Evolutionary conservation across 1,140 invertebrate species (phyloP).

Genomic region (Zophobas morio): DNA sequence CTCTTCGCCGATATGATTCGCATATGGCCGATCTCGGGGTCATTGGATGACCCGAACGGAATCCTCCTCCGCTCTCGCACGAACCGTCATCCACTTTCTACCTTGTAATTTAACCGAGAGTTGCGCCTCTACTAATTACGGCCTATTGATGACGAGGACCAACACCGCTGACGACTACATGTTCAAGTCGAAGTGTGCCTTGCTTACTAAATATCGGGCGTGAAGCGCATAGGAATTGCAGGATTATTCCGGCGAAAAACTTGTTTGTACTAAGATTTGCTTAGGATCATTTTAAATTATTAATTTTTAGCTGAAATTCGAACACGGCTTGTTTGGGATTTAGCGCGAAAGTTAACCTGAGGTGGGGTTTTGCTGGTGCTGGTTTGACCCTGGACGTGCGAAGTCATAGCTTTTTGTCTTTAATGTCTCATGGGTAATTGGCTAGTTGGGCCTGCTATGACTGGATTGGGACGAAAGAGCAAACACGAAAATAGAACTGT

Average conservation of each 20-base stretch:
- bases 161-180: constrained; percentile 26
- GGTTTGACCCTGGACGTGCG: too few relatives aligned
- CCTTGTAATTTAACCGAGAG: constrained; percentile 45
- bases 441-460: too few relatives aligned
- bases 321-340: neutral
- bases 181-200: constrained; percentile 37
- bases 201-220: constrained; percentile 47
- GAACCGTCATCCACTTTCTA: constrained; percentile 27
- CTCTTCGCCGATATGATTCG: neutral
- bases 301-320: constrained; percentile 40
- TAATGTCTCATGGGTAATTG: too few relatives aligned
- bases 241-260: constrained; percentile 46
- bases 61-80: constrained; percentile 6
- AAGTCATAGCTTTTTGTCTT: too few relatives aligned
- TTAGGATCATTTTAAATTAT: constrained; percentile 37
- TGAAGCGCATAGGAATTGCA: constrained; percentile 44
- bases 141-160: constrained; percentile 41
- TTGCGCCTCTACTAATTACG: constrained; percentile 36
- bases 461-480: too few relatives aligned
- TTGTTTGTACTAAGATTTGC: constrained; percentile 46
- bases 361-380: too few relatives aligned
- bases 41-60: constrained; percentile 10
- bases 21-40: neutral
- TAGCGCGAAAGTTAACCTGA: too few relatives aligned
- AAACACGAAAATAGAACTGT: too few relatives aligned